Evolutionary conservation across 2,888 invertebrate species (phyloP).

Genomic region (Cantharis rustica): DNA sequence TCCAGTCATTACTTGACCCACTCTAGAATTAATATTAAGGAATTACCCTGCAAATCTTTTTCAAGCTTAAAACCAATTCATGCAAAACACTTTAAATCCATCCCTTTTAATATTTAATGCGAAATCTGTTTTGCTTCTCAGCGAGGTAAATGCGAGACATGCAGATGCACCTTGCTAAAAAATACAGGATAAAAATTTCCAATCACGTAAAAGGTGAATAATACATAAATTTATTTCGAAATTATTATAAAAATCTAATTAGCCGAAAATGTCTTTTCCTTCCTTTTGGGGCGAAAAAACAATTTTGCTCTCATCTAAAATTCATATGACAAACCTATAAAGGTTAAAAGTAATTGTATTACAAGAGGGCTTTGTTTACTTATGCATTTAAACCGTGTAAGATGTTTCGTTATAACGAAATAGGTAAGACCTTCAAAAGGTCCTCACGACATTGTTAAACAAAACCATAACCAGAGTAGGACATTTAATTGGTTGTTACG

Average conservation of each 20-base stretch:
- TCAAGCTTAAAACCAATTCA: neutral
- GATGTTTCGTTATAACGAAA: constrained; percentile 20
- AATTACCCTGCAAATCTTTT: neutral
- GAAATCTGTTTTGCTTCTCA: neutral
- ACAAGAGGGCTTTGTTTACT: constrained; percentile 13
- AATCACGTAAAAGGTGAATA: neutral
- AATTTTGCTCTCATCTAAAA: constrained; percentile 6
- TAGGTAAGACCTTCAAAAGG: constrained; percentile 18
- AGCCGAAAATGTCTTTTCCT: neutral
- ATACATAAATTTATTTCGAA: neutral
- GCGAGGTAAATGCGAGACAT: neutral
- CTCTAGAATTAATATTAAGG: neutral
- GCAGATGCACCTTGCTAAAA: neutral
- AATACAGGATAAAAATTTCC: neutral
- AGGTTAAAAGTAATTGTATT: constrained; percentile 16
- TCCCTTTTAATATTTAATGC: neutral
- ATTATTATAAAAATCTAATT: neutral
- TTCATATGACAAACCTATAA: constrained; percentile 6
- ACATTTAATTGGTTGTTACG: constrained; percentile 31
- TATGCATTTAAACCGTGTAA: constrained; percentile 14
- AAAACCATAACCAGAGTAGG: constrained; percentile 29
- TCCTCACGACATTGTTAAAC: constrained; percentile 30
- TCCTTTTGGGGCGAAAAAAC: neutral
- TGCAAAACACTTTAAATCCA: neutral
- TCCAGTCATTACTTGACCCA: neutral